phyloP scores from a whole-genome alignment of 2,888 invertebrate genomes.

The Microctonus brassicae region DNA sequence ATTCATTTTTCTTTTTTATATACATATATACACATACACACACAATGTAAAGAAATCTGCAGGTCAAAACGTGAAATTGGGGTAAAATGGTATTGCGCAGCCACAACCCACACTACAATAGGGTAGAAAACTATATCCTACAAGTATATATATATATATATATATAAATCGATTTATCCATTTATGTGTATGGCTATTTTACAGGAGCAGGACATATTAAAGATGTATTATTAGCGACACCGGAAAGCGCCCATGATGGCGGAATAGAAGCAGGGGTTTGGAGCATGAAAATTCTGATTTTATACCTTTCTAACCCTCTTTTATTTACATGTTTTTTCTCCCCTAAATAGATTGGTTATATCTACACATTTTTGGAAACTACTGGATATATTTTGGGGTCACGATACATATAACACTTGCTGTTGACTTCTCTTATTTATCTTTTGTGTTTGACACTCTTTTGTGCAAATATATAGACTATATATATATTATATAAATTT shows the following conservation, averaged over 20 bases:
- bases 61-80: slow-evolving; percentile 35
- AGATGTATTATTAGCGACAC: slow-evolving; percentile 58
- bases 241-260: slow-evolving; percentile 32
- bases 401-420: slow-evolving; percentile 35
- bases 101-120: slow-evolving; percentile 15
- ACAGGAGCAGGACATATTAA: slow-evolving; percentile 51
- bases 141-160: neutral
- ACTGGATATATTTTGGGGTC: slow-evolving; percentile 42
- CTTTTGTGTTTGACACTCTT: neutral
- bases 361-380: slow-evolving; percentile 31
- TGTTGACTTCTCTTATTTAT: slow-evolving; percentile 40
- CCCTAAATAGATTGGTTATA: slow-evolving; percentile 29
- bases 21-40: neutral
- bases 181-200: neutral
- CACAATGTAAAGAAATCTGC: neutral
- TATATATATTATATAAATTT: neutral
- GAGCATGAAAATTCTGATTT: slow-evolving; percentile 55
- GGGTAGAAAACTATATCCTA: slow-evolving; percentile 6
- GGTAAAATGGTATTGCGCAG: slow-evolving; percentile 31
- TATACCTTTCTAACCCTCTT: slow-evolving; percentile 28
- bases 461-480: neutral
- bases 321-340: neutral
- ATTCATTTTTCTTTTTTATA: slow-evolving; percentile 5
- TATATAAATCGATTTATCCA: too few species aligned
- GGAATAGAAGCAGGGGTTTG: slow-evolving; percentile 33